Evolutionary conservation across 2,888 invertebrate species (phyloP), one percentile per base, ranked within the genome.

Genomic region (Dyspetes luteomarginatus): DNA sequence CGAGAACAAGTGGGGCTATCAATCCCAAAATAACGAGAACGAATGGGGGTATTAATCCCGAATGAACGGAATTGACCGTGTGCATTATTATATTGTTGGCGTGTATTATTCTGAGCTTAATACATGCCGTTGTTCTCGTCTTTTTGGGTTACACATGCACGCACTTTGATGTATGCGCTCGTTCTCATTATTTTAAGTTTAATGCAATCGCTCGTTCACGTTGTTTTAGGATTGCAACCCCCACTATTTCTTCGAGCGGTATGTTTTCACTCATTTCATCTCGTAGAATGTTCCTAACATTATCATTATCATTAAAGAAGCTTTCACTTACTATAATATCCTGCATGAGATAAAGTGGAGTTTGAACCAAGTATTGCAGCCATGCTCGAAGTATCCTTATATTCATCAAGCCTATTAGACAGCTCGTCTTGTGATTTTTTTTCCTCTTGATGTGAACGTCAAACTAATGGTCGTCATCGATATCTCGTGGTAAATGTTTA

Each of bases 381-480:
- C 90, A 91, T 19, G 36, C 69, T 48, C 50, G 88, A 26, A 91
- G 72, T 64, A 85, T 87, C 26, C 87, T 71, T 81, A 90, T 88
- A 71, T 75, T 64, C 9, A 84, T 50, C 3, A 74, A 43, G 80
- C 86, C 84, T 86, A 82, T 83, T n/a, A 88, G 84, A 86, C 90
- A 89, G 41, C 12, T 74, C 0, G 90, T 73, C 88, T 89, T 90
- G 81, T 92, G 88, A 0, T 83, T 85, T 24, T 88, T 82, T 7
- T 89, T 90, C 24, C 74, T 41, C 69, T 89, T 85, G 50, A 91
- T 88, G 83, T 90, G 85, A 0, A 91, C 88, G 82, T 90, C 89
- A 65, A 91, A 86, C 19, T 83, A 84, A 52, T 90, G 82, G 82
- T 90, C 90, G 80, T 90, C 90, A 73, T 89, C 78, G 58, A 91